These are phyloP conservation scores for Remorina albescens DNA, from an alignment of 2,797 vertebrate genomes.

Conservation along the genomic window DNA sequence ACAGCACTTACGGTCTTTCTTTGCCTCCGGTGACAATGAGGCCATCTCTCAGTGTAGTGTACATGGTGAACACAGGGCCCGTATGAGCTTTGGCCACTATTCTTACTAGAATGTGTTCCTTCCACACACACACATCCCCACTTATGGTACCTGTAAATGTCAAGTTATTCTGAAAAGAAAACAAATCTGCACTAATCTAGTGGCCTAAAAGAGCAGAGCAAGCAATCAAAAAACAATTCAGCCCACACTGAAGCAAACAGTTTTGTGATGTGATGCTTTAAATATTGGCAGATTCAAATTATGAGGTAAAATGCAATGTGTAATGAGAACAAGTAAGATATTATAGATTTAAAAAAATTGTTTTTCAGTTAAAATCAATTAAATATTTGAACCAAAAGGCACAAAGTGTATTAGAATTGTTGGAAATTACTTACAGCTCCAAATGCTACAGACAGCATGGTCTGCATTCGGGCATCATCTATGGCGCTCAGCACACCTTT, in stretches of 20 bases:
- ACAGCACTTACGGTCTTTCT: constrained; percentile 93
- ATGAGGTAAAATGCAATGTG: constrained; percentile 1
- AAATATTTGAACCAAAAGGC: not conserved
- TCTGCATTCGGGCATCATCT: constrained; percentile 96
- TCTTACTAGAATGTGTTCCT: constrained; percentile 94
- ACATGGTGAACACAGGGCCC: constrained; percentile 98
- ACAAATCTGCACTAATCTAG: constrained; percentile 91
- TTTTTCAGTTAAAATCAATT: not conserved
- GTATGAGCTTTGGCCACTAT: constrained; percentile 98
- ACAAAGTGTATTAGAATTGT: not conserved
- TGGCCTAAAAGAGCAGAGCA: constrained; percentile 84
- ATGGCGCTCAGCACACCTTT: constrained; percentile 95
- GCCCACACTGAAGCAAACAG: constrained; percentile 60
- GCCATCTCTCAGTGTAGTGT: constrained; percentile 95
- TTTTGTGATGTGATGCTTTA: constrained; percentile 14
- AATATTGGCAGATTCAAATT: constrained; percentile 15
- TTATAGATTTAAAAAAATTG: not conserved
- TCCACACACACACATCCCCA: constrained; percentile 99
- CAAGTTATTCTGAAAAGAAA: constrained; percentile 99
- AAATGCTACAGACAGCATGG: constrained; percentile 97
- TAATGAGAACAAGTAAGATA: constrained; percentile 4
- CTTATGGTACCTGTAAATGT: constrained; percentile 99
- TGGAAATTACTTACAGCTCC: constrained; percentile 92
- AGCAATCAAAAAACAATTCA: constrained; percentile 78
- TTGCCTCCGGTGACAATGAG: constrained; percentile 99